Base-by-base conservation (phyloP, 1,140 invertebrate species). In the Achroia grisella region DNA sequence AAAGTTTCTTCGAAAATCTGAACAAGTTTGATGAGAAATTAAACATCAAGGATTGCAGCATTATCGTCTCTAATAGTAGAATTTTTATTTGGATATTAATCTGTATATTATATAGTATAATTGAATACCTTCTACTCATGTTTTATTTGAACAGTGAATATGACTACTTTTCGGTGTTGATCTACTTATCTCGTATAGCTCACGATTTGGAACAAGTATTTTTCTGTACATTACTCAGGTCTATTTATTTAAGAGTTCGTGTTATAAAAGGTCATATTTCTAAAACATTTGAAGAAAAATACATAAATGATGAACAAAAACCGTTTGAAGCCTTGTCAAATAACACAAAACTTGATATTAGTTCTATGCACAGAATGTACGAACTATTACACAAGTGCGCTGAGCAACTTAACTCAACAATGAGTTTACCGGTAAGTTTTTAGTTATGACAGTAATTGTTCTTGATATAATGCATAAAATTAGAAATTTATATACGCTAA, bases 371-470 rank as follows among this genome's bases (percentile, higher is more conserved):
- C 39, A 55, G 48, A 47, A 45, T 54, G 10, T 79, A 79, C 35
- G 75, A 75, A 35, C 45, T 58, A 11, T 50, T 76, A 34, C 67
- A 79, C 44, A 71, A 68, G 30, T 76, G 67, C 37, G 58, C 72
- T 2, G 52, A 65, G 23, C 42, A 68, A 35, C 58, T 79, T 0
- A 75, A 73, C 37, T 55, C 46, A 5, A 34, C 64, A 12, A 71
- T 79, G 55, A 68, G 48, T 56, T 54, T 75, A 10, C 64, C 71
- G 55, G 72, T 79, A 67, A 53, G 49, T 49, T 13, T 31, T 34
- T 34, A n/a, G n/a, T n/a, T n/a, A n/a, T n/a, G n/a, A n/a, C n/a
- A n/a, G n/a, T n/a, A n/a, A n/a, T n/a, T n/a, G n/a, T n/a, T n/a
- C n/a, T n/a, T n/a, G n/a, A n/a, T n/a, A n/a, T n/a, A n/a, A n/a